Base-by-base conservation (phyloP, 1,140 invertebrate species). In the Trichonephila clavata region DNA sequence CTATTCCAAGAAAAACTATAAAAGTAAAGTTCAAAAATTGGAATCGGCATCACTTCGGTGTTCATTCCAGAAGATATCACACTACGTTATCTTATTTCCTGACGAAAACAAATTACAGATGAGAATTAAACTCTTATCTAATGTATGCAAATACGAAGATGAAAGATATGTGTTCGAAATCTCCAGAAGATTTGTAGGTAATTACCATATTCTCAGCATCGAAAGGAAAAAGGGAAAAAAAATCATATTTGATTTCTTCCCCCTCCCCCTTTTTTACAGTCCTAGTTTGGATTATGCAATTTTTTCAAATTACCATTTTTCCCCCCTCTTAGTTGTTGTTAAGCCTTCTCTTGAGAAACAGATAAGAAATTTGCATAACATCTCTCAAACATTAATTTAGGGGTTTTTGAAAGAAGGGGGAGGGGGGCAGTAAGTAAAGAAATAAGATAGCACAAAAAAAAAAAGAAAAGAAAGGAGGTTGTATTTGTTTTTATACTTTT, bases 351-450 rank as follows among this genome's bases (percentile, higher is more conserved):
- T 57, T 68, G 65, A 60, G 60, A 43, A 89, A 80, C 89, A 90
- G 89, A 90, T 90, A 90, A 90, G 89, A 71, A 90, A 90, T 90
- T 90, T 90, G 71, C 89, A 90, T 90, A 90, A 90, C 89, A 90
- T 90, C 77, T 81, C 71, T 71, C 63, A 43, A 81, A 90, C 89
- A 90, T 90, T 90, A 90, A 90, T 90, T 90, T 90, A 27, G 21
- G 71, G 86, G 71, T 83, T 60, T 60, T 50, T 50, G 50, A 50
- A 50, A 13, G 5, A 50, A 50, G 8, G 77, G 18, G 68, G 43
- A 27, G 65, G 32, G 13, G 32, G 84, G 59, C 20, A 24, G 87
- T 24, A 81, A 61, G 59, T 50, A 50, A 50, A 50, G 50, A 50
- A 50, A 50, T 50, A 50, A 50, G 50, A 50, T 50, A 50, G 50